These are phyloP conservation scores for Petaurus breviceps DNA, from an alignment of 2,113 vertebrate genomes.

Conservation along the genomic window DNA sequence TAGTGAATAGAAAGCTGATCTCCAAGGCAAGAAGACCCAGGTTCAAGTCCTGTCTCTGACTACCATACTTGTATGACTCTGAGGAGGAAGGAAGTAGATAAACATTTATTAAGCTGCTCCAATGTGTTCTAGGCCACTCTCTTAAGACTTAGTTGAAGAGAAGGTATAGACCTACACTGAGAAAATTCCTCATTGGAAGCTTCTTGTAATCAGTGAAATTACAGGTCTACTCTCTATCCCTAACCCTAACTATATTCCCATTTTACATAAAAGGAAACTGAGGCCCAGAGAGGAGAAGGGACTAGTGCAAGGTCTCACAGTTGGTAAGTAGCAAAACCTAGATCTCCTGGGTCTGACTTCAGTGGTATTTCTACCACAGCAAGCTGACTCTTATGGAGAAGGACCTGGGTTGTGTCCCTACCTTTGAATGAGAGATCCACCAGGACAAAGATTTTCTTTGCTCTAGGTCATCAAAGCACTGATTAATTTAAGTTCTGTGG, in stretches of 20 bases:
- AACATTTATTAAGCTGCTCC: too few species aligned
- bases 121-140: too few species aligned
- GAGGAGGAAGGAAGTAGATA: not conserved
- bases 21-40: too few species aligned
- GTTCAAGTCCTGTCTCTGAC: not conserved
- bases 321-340: not conserved
- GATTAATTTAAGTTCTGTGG: not conserved
- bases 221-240: not conserved
- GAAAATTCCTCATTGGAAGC: not conserved
- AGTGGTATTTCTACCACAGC: not conserved
- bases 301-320: not conserved
- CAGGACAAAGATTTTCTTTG: not conserved
- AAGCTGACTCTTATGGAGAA: not conserved
- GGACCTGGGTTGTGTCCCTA: not conserved
- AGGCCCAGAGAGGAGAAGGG: not conserved
- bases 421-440: not conserved
- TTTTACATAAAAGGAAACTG: not conserved
- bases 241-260: not conserved
- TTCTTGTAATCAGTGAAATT: not conserved
- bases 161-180: not conserved
- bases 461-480: not conserved
- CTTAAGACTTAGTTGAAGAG: not conserved
- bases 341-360: not conserved
- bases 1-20: not conserved
- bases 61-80: not conserved